A percentile compares a stretch with the other conserved stretches of the same genome.
These are phyloP conservation scores for Anastatus disparis DNA, from an alignment of 1,140 invertebrate genomes.

Conservation along the genomic window DNA sequence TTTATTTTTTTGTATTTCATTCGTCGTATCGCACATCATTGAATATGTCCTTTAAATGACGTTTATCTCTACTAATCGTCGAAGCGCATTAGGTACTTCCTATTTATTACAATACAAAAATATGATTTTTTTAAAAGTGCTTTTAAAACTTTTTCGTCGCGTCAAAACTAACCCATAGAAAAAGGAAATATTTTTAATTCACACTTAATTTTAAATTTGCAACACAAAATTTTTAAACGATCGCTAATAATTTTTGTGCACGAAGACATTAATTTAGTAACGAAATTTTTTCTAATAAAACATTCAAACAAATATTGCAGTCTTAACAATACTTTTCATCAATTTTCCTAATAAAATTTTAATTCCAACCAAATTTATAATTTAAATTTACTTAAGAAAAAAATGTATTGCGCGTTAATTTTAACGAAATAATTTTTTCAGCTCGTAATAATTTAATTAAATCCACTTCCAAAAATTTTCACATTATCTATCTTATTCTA, in stretches of 20 bases:
- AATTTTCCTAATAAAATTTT: too few species aligned
- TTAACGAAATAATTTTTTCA: not conserved
- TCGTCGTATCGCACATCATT: not conserved
- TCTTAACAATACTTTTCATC: too few species aligned
- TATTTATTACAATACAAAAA: constrained; percentile 19
- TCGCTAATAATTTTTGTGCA: too few species aligned
- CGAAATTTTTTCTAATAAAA: too few species aligned
- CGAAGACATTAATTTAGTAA: too few species aligned
- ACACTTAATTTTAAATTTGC: not conserved
- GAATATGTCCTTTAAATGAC: not conserved
- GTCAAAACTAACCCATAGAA: not conserved
- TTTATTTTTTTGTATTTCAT: too few species aligned
- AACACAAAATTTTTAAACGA: not conserved
- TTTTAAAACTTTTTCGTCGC: not conserved
- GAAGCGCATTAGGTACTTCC: not conserved
- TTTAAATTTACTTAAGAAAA: too few species aligned
- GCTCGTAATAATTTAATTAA: not conserved
- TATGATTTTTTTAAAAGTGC: constrained; percentile 13
- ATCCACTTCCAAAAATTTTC: too few species aligned
- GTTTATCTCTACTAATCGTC: not conserved
- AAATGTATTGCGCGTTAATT: not conserved
- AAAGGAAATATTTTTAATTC: not conserved
- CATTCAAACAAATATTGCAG: too few species aligned
- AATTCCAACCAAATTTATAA: too few species aligned
- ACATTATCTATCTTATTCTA: not conserved